A percentile compares a stretch with the other conserved stretches of the same genome.
Evolutionary conservation across 2,888 invertebrate genomes (phyloP).

Genomic region (Melanargia galathea): DNA sequence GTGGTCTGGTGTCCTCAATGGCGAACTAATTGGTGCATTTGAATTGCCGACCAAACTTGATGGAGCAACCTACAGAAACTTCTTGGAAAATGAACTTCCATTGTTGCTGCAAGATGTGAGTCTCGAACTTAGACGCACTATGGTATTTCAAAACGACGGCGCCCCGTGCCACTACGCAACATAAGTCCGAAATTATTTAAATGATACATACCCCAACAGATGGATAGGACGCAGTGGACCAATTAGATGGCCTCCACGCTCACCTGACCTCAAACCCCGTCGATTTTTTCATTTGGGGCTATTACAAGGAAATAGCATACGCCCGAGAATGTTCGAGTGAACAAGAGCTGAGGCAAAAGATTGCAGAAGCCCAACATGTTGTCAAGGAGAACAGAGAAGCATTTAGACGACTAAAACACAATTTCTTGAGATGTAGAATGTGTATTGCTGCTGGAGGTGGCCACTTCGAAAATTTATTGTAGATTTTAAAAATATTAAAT

Average conservation of each 20-base stretch:
- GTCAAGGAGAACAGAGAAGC: background rate
- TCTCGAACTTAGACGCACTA: slow-evolving; percentile 20
- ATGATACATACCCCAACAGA: slow-evolving; percentile 22
- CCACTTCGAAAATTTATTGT: background rate
- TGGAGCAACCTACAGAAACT: slow-evolving; percentile 29
- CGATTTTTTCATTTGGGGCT: background rate
- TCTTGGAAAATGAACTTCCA: slow-evolving; percentile 23
- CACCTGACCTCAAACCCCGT: slow-evolving; percentile 15
- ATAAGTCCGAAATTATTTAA: slow-evolving; percentile 23
- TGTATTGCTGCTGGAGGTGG: background rate
- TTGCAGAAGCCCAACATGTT: background rate
- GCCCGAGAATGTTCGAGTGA: too few relatives aligned
- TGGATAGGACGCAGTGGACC: slow-evolving; percentile 31
- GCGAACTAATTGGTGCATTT: slow-evolving; percentile 33
- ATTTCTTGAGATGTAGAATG: background rate
- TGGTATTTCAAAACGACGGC: slow-evolving; percentile 34
- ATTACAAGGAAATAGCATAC: background rate
- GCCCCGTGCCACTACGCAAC: slow-evolving; percentile 31
- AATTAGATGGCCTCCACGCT: slow-evolving; percentile 20
- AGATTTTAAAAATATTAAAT: too few relatives aligned
- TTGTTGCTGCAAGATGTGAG: slow-evolving; percentile 26
- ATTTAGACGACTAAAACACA: background rate
- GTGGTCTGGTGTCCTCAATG: slow-evolving; percentile 35
- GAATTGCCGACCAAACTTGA: slow-evolving; percentile 31
- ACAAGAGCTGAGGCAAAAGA: background rate